These are phyloP conservation scores for Tachina lurida DNA, from an alignment of 2,888 invertebrate species.

Conservation along the genomic window DNA sequence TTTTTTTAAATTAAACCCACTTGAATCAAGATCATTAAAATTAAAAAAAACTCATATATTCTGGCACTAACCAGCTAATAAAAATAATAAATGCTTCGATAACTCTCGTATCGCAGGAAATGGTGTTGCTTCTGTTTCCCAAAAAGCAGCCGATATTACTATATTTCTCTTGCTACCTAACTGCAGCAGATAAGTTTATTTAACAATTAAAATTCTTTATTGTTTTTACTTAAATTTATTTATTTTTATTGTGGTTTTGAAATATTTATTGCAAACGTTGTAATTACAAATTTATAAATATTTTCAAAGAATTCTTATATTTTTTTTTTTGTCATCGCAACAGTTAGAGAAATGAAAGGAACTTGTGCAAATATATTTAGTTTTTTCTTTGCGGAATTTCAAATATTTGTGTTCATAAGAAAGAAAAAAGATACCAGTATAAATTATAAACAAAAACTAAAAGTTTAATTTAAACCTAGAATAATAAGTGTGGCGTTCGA, in stretches of 20 bases:
- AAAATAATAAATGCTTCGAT: no score
- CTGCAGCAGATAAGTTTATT: conserved; percentile 42
- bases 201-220: conserved; percentile 35
- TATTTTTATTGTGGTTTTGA: conserved; percentile 42
- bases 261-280: conserved; percentile 55
- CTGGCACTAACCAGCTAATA: no score
- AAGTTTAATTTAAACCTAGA: neutral
- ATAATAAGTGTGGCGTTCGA: conserved; percentile 1
- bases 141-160: neutral
- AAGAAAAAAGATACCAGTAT: conserved; percentile 8
- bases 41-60: no score
- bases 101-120: no score
- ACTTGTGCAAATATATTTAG: conserved; percentile 36
- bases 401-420: conserved; percentile 57
- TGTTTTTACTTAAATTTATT: conserved; percentile 40
- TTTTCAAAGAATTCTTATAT: conserved; percentile 15
- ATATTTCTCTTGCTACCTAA: neutral
- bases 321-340: neutral
- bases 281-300: conserved; percentile 19
- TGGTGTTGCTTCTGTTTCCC: neutral
- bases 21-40: no score
- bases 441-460: conserved; percentile 5
- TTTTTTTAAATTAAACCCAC: no score
- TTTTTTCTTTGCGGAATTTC: conserved; percentile 32
- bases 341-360: conserved; percentile 39